Evolutionary conservation across 2,888 invertebrate genomes (phyloP).

Genomic region (Margaritifera margaritifera): DNA sequence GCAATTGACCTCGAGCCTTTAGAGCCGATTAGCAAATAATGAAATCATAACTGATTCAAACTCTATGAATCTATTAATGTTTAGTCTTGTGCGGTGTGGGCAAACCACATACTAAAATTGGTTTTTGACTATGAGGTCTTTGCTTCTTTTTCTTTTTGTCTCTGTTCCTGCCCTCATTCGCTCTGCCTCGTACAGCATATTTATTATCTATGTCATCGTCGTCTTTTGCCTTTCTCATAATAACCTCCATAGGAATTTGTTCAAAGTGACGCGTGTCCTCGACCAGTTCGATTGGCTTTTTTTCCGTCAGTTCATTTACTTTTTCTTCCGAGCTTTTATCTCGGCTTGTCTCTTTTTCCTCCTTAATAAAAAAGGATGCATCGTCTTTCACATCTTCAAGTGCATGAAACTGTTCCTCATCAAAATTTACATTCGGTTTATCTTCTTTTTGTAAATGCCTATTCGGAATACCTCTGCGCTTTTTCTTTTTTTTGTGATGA

Average conservation of each 20-base stretch:
- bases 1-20: too few species aligned
- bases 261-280: conserved; percentile 7
- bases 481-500: conserved; percentile 3
- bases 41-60: too few species aligned
- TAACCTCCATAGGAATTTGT: conserved; percentile 6
- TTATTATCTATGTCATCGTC: conserved; percentile 2
- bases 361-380: too few species aligned
- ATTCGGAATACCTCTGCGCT: conserved; percentile 10
- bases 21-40: too few species aligned
- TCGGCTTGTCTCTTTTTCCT: too few species aligned
- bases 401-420: neutral
- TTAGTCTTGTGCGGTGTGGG: too few species aligned
- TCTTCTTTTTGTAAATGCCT: conserved; percentile 3
- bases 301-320: neutral
- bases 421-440: neutral
- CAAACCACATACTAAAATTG: too few species aligned
- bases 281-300: neutral
- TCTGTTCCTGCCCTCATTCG: conserved; percentile 3
- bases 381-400: neutral
- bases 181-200: neutral
- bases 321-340: too few species aligned
- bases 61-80: too few species aligned
- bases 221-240: conserved; percentile 3
- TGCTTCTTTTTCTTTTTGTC: conserved; percentile 3
- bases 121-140: neutral